A percentile compares a stretch with the other conserved stretches of the same genome.
Conservation (phyloP, 2,888 invertebrate genomes). For the Euclidia mi region DNA sequence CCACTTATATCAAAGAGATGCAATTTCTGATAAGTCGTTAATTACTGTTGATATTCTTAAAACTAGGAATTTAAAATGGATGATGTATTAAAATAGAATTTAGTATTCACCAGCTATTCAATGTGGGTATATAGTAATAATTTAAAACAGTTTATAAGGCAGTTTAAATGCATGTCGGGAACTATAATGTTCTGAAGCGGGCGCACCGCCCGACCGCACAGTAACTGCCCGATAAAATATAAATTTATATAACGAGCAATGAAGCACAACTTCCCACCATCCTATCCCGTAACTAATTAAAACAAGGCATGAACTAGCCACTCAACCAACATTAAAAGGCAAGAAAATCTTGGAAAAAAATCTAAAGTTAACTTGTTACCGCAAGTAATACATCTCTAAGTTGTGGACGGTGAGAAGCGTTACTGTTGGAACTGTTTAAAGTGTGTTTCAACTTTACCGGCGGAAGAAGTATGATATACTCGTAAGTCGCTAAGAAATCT, state of each 20-base stretch:
- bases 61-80: no score
- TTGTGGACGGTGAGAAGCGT: constrained; percentile 10
- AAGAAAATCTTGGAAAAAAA: constrained; percentile 29
- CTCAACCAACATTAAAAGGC: constrained; percentile 29
- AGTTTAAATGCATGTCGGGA: no score
- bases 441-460: constrained; percentile 28
- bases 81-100: no score
- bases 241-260: constrained; percentile 68
- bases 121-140: no score
- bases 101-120: constrained; percentile 44
- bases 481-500: no score
- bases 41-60: no score
- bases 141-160: no score
- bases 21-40: no score
- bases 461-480: constrained; percentile 8
- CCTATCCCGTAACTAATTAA: constrained; percentile 60
- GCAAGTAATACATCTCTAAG: constrained; percentile 17
- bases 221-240: constrained; percentile 70
- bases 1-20: no score
- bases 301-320: constrained; percentile 51
- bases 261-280: constrained; percentile 51
- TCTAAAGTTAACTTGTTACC: neutral
- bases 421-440: constrained; percentile 24
- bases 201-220: constrained; percentile 62
- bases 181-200: no score